Evolutionary conservation across 2,797 vertebrate genomes (phyloP).

Genomic region (Buceros bicornis): DNA sequence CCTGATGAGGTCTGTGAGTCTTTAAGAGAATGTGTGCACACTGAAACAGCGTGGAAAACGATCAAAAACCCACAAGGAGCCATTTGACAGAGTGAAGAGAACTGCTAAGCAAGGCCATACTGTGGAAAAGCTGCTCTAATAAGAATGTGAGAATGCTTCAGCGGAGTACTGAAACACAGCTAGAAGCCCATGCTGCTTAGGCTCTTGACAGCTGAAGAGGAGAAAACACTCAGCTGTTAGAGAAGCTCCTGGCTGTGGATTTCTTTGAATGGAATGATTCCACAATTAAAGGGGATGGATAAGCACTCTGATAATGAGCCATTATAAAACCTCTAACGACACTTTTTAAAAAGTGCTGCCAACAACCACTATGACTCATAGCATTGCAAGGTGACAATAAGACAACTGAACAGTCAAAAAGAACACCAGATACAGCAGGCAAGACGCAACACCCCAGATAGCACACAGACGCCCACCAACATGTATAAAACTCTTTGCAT

Average conservation of each 20-base stretch:
- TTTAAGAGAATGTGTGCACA: neutral
- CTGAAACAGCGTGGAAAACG: neutral
- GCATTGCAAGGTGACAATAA: neutral
- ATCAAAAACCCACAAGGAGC: neutral
- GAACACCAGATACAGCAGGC: neutral
- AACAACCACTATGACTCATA: neutral
- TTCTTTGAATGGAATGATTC: neutral
- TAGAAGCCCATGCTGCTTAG: neutral
- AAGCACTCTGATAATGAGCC: conserved; percentile 12
- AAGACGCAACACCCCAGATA: neutral
- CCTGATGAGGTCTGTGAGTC: neutral
- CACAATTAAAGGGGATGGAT: neutral
- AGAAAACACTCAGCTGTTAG: conserved; percentile 16
- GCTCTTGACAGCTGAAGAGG: neutral
- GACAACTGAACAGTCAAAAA: neutral
- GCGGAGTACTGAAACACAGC: neutral
- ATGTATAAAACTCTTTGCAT: neutral
- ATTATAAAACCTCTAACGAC: neutral
- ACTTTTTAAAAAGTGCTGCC: neutral
- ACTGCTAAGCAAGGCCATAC: neutral
- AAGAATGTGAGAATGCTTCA: neutral
- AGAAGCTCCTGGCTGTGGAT: neutral
- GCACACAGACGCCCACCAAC: neutral
- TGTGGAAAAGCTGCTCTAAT: neutral
- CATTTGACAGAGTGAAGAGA: neutral